Percentiles rank a stretch among this genome's conserved stretches.
Conservation (phyloP, 2,113 vertebrate species). For the Zonotrichia leucophrys region DNA sequence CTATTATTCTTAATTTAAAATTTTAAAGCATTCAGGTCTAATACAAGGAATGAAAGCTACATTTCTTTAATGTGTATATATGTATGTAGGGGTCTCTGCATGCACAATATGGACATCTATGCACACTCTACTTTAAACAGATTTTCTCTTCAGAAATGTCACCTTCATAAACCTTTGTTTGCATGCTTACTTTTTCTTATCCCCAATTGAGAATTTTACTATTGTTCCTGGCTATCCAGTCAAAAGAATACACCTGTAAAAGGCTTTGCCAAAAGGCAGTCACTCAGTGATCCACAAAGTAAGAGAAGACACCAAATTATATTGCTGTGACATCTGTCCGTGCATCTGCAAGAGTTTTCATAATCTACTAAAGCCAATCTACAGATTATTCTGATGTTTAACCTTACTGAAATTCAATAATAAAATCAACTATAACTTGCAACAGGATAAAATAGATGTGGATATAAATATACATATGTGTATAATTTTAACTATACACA, state of each 20-base stretch:
- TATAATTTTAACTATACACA: background rate
- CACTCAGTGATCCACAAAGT: slow-evolving; percentile 48
- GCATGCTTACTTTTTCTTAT: background rate
- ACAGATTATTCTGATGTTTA: slow-evolving; percentile 51
- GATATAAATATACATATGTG: no score
- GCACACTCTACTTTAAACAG: background rate
- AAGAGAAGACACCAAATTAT: slow-evolving; percentile 63
- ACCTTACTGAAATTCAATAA: slow-evolving; percentile 15
- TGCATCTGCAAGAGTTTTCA: slow-evolving; percentile 71
- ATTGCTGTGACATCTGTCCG: slow-evolving; percentile 75
- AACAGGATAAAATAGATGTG: background rate
- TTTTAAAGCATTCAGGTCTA: background rate
- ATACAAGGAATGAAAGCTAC: background rate
- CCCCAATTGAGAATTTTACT: slow-evolving; percentile 7
- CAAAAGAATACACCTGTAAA: slow-evolving; percentile 54
- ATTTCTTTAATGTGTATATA: background rate
- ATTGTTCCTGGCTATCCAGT: background rate
- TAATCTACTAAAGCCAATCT: slow-evolving; percentile 61
- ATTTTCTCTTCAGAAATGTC: background rate
- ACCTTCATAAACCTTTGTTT: background rate
- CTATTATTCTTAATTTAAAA: background rate
- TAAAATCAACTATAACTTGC: slow-evolving; percentile 6
- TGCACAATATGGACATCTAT: background rate
- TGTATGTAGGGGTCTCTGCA: background rate
- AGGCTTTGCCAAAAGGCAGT: slow-evolving; percentile 51